Percentiles rank a stretch among this genome's conserved stretches.
These are phyloP conservation scores for Anser cygnoides DNA, from an alignment of 2,113 vertebrate genomes.

Conservation along the genomic window DNA sequence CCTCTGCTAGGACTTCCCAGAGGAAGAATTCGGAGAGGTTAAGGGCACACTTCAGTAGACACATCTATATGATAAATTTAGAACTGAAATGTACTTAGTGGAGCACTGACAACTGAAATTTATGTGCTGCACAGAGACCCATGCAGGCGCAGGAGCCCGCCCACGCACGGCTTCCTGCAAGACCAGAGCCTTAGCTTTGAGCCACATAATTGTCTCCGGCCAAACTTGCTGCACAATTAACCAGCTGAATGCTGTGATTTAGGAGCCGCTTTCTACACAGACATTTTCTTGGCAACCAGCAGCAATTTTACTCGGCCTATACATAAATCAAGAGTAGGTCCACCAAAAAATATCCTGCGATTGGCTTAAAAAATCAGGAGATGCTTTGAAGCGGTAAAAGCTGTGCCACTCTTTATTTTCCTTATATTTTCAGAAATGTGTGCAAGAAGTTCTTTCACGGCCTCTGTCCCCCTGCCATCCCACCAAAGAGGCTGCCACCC, in stretches of 20 bases:
- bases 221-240: neutral
- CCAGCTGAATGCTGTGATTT: neutral
- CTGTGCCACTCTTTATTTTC: neutral
- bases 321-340: neutral
- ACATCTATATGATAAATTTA: constrained; percentile 34
- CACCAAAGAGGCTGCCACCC: no score
- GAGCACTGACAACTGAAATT: neutral
- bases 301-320: neutral
- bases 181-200: neutral
- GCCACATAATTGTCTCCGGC: neutral
- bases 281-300: neutral
- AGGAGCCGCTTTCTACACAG: neutral
- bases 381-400: neutral
- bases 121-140: neutral
- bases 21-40: neutral
- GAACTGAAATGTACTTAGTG: neutral
- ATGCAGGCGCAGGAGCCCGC: neutral
- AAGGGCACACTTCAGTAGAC: neutral
- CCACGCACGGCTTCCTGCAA: neutral
- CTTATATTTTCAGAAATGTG: neutral
- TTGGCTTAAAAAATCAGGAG: constrained; percentile 17
- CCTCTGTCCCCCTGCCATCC: neutral
- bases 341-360: neutral
- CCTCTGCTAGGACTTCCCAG: neutral
- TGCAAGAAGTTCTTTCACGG: neutral